Base-by-base conservation (phyloP, 2,888 invertebrate species). In the Watsonalla binaria region DNA sequence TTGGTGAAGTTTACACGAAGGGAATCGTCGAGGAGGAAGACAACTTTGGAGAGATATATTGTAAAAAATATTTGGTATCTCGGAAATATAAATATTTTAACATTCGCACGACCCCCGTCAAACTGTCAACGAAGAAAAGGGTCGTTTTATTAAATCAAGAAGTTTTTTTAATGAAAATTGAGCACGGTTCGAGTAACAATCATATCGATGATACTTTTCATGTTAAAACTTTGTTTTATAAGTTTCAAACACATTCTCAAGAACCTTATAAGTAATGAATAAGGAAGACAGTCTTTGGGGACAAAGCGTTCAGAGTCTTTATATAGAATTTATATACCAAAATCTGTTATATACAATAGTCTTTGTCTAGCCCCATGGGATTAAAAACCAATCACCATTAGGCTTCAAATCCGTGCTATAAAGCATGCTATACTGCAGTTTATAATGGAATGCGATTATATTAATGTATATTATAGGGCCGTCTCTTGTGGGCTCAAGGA, bases 101-200 rank as follows among this genome's bases (percentile, higher is more conserved):
- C 54, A 53, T 53, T 42, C 46, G 42, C 46, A 8, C 33, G 50
- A 61, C 57, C 61, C 57, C 55, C 56, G 61, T 62, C 63, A 62
- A 61, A 57, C 54, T 60, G 61, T 61, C 59, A 46, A 15, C 45
- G 47, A 53, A 55, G 54, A 54, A 54, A 56, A 53, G 57, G 54
- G 55, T 52, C 51, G 45, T 59, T 60, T 62, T 63, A 63, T 63
- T 63, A 60, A 62, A 61, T 58, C 48, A 57, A 39, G 51, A 63
- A 61, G 47, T 59, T 59, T 48, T 39, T 34, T 24, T 48, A 37
- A 47, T 47, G 33, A 51, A 54, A 34, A 45, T 47, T 45, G 51
- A 14, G 37, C 46, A 46, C 53, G 54, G 54, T 51, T 52, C 46
- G 51, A 54, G 56, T 53, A 47, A 33, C 47, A 39, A 46, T 50